Conservation (phyloP, 2,113 vertebrate genomes). For the Vulpes ferrilata region DNA sequence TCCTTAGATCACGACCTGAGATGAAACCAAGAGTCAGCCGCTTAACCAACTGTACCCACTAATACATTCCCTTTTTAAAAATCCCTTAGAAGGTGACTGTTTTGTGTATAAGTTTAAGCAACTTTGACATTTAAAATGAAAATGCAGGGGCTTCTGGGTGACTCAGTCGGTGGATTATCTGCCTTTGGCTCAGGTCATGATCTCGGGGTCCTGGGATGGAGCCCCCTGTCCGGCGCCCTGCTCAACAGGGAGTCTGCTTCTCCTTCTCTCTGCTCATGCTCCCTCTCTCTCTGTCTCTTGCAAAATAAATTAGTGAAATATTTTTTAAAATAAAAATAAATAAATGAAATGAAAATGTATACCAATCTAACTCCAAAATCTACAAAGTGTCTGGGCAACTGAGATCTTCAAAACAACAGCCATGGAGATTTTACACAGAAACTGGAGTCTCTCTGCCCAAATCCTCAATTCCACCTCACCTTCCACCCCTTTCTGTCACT, state of each 20-base stretch:
- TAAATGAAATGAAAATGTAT: neutral
- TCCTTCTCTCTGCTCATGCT: no score
- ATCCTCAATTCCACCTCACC: neutral
- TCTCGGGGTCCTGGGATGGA: no score
- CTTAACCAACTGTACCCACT: neutral
- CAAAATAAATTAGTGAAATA: no score
- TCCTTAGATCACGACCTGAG: neutral
- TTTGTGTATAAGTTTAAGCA: conserved; percentile 3
- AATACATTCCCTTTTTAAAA: neutral
- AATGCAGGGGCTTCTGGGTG: no score
- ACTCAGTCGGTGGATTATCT: no score
- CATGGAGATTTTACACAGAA: neutral
- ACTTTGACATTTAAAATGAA: neutral
- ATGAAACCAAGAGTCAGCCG: neutral
- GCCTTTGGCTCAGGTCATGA: no score
- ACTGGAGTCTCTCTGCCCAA: neutral
- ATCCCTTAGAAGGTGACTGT: neutral
- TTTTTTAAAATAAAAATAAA: no score
- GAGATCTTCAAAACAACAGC: neutral
- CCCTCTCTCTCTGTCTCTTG: no score
- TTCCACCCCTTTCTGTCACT: neutral
- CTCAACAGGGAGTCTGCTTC: no score
- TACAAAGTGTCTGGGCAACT: neutral
- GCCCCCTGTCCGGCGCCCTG: no score
- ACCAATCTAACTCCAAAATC: neutral